Percentiles rank a stretch among this genome's conserved stretches.
Conservation (phyloP, 2,113 vertebrate genomes). For the Tetraodon nigroviridis region DNA sequence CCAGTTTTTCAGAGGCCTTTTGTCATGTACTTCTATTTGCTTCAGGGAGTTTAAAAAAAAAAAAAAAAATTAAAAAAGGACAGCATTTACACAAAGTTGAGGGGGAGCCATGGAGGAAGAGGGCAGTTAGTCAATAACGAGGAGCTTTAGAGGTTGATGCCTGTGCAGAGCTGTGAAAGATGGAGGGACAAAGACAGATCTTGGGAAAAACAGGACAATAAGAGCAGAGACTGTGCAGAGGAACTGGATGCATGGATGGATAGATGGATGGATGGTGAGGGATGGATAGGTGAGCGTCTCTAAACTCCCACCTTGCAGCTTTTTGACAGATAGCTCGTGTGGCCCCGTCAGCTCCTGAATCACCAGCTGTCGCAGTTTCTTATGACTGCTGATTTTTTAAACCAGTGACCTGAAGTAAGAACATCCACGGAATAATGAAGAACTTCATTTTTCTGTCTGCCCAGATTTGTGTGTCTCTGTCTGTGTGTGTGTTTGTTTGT, state of each 20-base stretch:
- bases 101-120: neutral
- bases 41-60: no score
- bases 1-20: no score
- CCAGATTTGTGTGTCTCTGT: no score
- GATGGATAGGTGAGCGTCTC: slow-evolving; percentile 34
- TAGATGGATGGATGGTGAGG: slow-evolving; percentile 11
- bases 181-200: slow-evolving; percentile 36
- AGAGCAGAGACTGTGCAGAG: slow-evolving; percentile 37
- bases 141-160: slow-evolving; percentile 6
- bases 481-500: no score
- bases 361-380: slow-evolving; percentile 23
- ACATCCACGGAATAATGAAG: neutral
- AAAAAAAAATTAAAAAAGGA: no score
- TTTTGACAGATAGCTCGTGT: slow-evolving; percentile 35
- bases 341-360: slow-evolving; percentile 39
- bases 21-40: no score
- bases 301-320: slow-evolving; percentile 29
- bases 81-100: neutral
- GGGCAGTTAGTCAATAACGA: slow-evolving; percentile 24
- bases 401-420: slow-evolving; percentile 8
- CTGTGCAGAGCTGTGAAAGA: neutral
- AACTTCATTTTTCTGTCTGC: no score
- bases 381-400: slow-evolving; percentile 17
- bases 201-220: slow-evolving; percentile 11
- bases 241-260: slow-evolving; percentile 23